Conservation (phyloP, 2,113 vertebrate species). For the Poecile atricapillus region DNA sequence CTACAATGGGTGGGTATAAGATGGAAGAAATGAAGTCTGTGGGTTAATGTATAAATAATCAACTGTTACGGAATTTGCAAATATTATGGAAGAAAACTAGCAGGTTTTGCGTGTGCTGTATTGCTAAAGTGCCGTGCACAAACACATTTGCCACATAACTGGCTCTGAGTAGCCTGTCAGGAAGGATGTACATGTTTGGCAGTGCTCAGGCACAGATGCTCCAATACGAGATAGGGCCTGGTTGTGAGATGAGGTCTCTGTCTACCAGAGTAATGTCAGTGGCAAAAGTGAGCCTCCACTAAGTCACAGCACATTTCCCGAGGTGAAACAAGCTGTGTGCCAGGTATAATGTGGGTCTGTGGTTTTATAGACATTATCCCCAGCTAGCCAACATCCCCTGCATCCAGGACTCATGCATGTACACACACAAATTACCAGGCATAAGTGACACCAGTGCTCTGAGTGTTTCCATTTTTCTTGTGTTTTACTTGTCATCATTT, state of each 20-base stretch:
- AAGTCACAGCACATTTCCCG: accelerated
- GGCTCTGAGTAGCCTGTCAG: constrained; percentile 9
- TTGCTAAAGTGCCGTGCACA: neutral
- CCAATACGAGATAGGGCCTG: neutral
- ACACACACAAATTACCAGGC: neutral
- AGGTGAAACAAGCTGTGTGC: neutral
- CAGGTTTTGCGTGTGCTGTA: neutral
- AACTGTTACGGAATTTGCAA: constrained; percentile 24
- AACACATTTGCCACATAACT: constrained; percentile 33
- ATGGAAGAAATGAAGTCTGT: constrained; percentile 41
- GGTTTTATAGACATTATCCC: neutral
- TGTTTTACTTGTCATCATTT: neutral
- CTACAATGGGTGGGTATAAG: constrained; percentile 31
- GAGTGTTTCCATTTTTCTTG: neutral
- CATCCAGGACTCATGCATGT: neutral
- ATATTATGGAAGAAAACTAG: constrained; percentile 29
- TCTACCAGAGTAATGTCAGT: neutral
- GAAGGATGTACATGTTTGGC: constrained; percentile 53
- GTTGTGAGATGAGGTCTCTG: constrained; percentile 16
- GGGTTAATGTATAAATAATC: constrained; percentile 44
- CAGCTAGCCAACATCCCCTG: neutral
- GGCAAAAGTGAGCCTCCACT: neutral
- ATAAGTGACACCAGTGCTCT: neutral
- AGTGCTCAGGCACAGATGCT: constrained; percentile 39
- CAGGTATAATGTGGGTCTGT: neutral